Percentiles rank a stretch among this genome's conserved stretches.
phyloP scores from a whole-genome alignment of 2,113 vertebrate genomes.

The Lepus americanus region DNA sequence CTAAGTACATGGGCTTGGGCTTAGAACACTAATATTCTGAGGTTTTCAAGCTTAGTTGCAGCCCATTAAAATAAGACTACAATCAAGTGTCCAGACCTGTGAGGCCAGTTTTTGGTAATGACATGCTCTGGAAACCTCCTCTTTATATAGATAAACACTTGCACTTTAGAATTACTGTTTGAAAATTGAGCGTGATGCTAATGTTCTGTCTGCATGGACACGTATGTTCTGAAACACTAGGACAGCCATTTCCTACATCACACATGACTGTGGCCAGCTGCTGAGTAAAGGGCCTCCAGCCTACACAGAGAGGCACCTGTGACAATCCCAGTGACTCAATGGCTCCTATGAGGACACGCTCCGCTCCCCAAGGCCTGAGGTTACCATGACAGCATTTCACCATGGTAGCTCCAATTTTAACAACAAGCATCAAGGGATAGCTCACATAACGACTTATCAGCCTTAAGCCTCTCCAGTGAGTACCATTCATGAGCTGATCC shows the following conservation, averaged over 20 bases:
- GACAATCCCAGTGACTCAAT: neutral
- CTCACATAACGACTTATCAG: neutral
- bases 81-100: neutral
- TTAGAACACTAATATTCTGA: neutral
- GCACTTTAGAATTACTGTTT: neutral
- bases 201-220: neutral
- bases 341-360: rapidly evolving
- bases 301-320: conserved; percentile 3
- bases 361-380: neutral
- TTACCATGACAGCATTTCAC: conserved; percentile 48
- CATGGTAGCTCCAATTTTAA: neutral
- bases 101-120: neutral
- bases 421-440: neutral
- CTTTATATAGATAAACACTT: neutral
- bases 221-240: neutral
- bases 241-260: neutral
- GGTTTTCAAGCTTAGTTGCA: neutral
- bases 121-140: neutral
- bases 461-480: neutral
- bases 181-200: neutral
- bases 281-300: neutral
- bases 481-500: neutral
- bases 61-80: neutral
- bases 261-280: neutral
- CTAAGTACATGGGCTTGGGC: too few species aligned